Evolutionary conservation across 2,797 vertebrate genomes (phyloP), one percentile per base, ranked within the genome.

Genomic region (Lutjanus argentimaculatus): DNA sequence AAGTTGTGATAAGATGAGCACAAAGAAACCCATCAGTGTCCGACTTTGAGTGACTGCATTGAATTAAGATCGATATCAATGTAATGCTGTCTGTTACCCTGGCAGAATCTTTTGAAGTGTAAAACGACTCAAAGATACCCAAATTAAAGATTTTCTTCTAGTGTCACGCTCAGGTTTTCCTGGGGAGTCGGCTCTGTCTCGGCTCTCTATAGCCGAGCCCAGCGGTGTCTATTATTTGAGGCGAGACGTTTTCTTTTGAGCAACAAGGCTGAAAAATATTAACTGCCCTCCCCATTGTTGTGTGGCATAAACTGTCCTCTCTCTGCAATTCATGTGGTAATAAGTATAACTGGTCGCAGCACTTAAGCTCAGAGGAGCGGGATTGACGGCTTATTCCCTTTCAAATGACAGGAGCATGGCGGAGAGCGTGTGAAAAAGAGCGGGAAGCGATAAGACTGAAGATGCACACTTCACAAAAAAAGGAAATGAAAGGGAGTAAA

Each of bases 11-110:
- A 70, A 89, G 89, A 88, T 48, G 80, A 89, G 67, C 78, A 92
- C 90, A 93, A 90, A 72, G 79, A 83, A 77, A 68, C 16, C 63
- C 52, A 19, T 42, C 62, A 15, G 42, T 71, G 72, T 70, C 77
- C 52, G 68, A 78, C 79, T 88, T 74, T 88, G 89, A 93, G 86
- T 86, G 89, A 89, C 91, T 84, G 88, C 36, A n/a, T 64, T 81
- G 77, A 88, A 89, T 93, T 81, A 77, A 85, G 92, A 93, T 93
- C 59, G 0, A 42, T 92, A 94, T 93, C 93, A 83, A 17, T 48
- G 66, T 91, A 91, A 92, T 89, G 72, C 68, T 49, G 56, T 82
- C 59, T 78, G 67, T 83, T 91, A 40, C 79, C 51, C 59, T 1
- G n/a, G 48, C 76, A 55, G 66, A 80, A 57, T 77, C 85, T 85